A percentile compares a stretch with the other conserved stretches of the same genome.
phyloP scores from a whole-genome alignment of 2,797 vertebrate genomes.

The Capromys pilorides region DNA sequence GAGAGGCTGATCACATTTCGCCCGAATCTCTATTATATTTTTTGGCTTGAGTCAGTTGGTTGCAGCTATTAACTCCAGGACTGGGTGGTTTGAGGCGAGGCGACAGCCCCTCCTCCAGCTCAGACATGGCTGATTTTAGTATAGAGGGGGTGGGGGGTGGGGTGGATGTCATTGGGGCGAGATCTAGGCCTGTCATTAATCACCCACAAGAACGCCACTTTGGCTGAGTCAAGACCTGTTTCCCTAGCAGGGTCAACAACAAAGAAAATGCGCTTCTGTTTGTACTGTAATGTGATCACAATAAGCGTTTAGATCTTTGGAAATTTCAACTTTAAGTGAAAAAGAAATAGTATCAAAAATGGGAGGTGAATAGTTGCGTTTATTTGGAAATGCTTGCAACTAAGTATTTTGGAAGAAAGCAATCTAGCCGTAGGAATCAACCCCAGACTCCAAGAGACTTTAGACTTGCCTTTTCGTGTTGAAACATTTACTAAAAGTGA shows the following conservation, averaged over 20 bases:
- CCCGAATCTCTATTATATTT: neutral
- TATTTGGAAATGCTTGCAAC: constrained; percentile 40
- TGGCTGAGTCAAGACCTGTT: constrained; percentile 80
- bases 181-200: constrained; percentile 85
- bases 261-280: constrained; percentile 79
- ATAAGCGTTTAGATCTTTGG: constrained; percentile 1
- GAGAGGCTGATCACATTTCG: too few species aligned
- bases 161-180: constrained; percentile 74
- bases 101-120: constrained; percentile 64
- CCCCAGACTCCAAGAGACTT: constrained; percentile 29
- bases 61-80: constrained; percentile 77
- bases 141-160: constrained; percentile 50
- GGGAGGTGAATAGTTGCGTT: constrained; percentile 5
- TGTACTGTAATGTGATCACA: constrained; percentile 49
- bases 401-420: constrained; percentile 43
- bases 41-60: constrained; percentile 32
- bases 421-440: constrained; percentile 30
- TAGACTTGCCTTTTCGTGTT: constrained; percentile 51
- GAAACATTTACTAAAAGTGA: constrained; percentile 68
- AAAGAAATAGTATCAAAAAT: constrained; percentile 41
- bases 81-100: constrained; percentile 66
- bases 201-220: constrained; percentile 82
- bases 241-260: constrained; percentile 80
- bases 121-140: constrained; percentile 58
- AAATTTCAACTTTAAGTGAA: constrained; percentile 64